Evolutionary conservation across 2,113 vertebrate species (phyloP).

Genomic region (Actenoides lindsayi): DNA sequence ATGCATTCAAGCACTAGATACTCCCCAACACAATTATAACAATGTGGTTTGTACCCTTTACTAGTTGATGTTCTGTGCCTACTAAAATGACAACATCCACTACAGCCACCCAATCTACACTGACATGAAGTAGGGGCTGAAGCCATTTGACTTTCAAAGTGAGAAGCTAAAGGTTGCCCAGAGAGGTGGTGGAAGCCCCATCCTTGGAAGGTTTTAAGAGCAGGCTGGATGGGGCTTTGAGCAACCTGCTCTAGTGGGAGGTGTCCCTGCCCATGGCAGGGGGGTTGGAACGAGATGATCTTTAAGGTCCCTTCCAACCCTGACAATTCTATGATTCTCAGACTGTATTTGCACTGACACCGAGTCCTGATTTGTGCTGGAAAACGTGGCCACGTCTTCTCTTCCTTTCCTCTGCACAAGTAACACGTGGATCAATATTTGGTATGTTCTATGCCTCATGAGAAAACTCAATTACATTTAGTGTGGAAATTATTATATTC

Average conservation of each 20-base stretch:
- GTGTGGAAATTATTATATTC: conserved; percentile 40
- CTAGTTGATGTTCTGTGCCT: rapidly evolving
- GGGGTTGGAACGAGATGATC: too few species aligned
- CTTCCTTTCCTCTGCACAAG: not conserved
- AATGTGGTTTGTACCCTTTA: not conserved
- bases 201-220: too few species aligned
- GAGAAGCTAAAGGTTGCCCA: not conserved
- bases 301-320: too few species aligned
- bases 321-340: not conserved
- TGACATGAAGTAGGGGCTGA: not conserved
- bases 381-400: not conserved
- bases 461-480: conserved; percentile 46
- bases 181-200: too few species aligned
- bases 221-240: too few species aligned
- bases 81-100: not conserved
- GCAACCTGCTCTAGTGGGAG: too few species aligned
- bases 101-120: not conserved
- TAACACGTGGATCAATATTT: not conserved
- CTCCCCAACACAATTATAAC: not conserved
- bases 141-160: not conserved
- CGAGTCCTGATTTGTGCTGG: not conserved
- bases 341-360: not conserved
- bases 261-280: too few species aligned
- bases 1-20: not conserved
- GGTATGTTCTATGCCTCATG: not conserved